These are phyloP conservation scores for Sceliomorpha sp. DNA, from an alignment of 2,888 invertebrate genomes.

Conservation along the genomic window DNA sequence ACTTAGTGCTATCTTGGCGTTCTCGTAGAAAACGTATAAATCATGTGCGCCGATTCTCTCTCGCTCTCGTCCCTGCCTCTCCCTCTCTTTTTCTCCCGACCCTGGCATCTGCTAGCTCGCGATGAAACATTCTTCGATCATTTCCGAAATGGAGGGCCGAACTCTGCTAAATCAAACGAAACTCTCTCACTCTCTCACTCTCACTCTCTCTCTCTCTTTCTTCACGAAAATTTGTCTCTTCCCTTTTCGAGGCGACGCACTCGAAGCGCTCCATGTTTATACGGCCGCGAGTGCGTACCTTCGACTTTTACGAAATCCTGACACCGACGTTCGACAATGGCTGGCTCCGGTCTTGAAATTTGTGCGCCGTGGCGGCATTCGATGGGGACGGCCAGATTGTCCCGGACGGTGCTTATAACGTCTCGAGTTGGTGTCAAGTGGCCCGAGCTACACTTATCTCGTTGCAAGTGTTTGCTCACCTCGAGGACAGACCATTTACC, in stretches of 20 bases:
- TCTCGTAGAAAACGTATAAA: conserved; percentile 68
- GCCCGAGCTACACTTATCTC: conserved; percentile 68
- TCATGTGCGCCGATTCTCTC: conserved; percentile 57
- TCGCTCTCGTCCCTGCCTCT: too few relatives aligned
- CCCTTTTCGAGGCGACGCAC: too few relatives aligned
- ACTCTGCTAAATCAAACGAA: conserved; percentile 23
- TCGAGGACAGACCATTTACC: conserved; percentile 76
- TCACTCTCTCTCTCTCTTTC: too few relatives aligned
- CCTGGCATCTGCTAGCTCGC: conserved; percentile 14
- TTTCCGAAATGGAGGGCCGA: conserved; percentile 18
- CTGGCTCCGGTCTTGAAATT: conserved; percentile 33
- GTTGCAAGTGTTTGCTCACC: conserved; percentile 74
- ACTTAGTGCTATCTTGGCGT: conserved; percentile 59
- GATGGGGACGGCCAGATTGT: conserved; percentile 36
- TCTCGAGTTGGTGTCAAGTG: conserved; percentile 72
- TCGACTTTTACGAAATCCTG: conserved; percentile 15
- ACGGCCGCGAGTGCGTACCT: too few relatives aligned
- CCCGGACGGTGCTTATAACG: conserved; percentile 64
- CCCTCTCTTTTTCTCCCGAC: too few relatives aligned
- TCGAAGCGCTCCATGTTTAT: too few relatives aligned
- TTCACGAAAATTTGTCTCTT: conserved; percentile 1
- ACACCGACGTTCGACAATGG: conserved; percentile 30
- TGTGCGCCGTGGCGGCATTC: conserved; percentile 37
- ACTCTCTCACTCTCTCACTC: too few relatives aligned
- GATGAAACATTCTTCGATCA: conserved; percentile 34